These are phyloP conservation scores for Ptilorrhoa leucosticta DNA, from an alignment of 2,113 vertebrate species.

Conservation along the genomic window DNA sequence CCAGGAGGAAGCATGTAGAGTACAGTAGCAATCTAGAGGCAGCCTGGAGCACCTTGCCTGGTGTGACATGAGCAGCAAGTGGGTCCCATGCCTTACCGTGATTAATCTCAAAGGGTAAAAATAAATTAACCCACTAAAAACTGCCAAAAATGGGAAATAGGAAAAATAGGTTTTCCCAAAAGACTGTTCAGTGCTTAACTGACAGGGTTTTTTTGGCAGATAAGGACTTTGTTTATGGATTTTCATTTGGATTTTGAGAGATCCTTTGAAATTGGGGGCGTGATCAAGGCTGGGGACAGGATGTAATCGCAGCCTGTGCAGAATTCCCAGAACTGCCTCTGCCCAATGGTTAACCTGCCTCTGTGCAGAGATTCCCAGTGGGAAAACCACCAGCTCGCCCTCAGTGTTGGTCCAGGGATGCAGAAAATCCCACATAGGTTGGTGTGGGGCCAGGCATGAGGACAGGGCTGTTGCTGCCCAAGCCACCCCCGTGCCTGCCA, in stretches of 20 bases:
- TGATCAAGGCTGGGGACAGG: background rate
- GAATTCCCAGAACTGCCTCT: background rate
- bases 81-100: background rate
- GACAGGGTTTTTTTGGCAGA: background rate
- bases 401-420: background rate
- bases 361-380: background rate
- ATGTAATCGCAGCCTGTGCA: background rate
- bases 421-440: background rate
- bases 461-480: background rate
- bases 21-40: background rate
- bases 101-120: slow-evolving; percentile 18
- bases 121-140: background rate
- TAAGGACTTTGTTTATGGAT: background rate
- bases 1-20: background rate
- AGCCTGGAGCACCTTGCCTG: background rate
- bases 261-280: accelerated
- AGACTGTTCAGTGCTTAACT: background rate
- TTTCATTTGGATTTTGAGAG: background rate
- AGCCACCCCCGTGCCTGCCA: accelerated
- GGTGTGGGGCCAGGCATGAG: background rate
- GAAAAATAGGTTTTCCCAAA: background rate
- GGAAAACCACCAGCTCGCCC: background rate
- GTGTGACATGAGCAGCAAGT: background rate
- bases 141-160: background rate
- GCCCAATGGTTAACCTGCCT: background rate